phyloP scores from a whole-genome alignment of 2,888 invertebrate genomes.

The Microplitis manilae region DNA sequence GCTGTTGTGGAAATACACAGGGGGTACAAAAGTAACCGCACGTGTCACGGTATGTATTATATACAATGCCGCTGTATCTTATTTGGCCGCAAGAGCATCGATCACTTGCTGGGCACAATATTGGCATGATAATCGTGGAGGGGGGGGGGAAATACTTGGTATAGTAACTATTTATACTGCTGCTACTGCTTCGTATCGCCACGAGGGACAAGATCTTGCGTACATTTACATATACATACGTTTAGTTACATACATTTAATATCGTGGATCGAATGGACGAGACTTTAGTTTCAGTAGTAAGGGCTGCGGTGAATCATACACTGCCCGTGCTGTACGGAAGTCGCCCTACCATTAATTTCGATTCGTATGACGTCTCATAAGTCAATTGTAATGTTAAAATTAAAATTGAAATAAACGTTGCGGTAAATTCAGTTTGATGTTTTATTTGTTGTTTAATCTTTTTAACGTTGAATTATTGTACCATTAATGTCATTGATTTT shows the following conservation, averaged over 20 bases:
- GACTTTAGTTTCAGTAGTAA: slow-evolving; percentile 2
- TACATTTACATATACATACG: slow-evolving; percentile 17
- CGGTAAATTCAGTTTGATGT: slow-evolving; percentile 18
- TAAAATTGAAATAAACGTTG: slow-evolving; percentile 1
- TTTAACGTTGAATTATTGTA: slow-evolving; percentile 5
- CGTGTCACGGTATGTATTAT: slow-evolving; percentile 44
- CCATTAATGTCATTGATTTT: slow-evolving; percentile 2
- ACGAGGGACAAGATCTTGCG: slow-evolving; percentile 21
- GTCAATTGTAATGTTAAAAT: slow-evolving; percentile 8
- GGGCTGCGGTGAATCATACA: slow-evolving; percentile 38
- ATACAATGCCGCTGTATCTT: slow-evolving; percentile 32
- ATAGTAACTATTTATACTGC: background rate
- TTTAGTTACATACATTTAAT: slow-evolving; percentile 4
- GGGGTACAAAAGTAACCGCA: slow-evolving; percentile 36
- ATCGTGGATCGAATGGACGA: slow-evolving; percentile 27
- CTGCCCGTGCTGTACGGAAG: slow-evolving; percentile 19
- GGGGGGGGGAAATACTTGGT: slow-evolving; percentile 25
- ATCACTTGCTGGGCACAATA: slow-evolving; percentile 64
- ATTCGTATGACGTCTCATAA: slow-evolving; percentile 5
- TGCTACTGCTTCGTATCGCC: slow-evolving; percentile 2
- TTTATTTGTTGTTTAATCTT: slow-evolving; percentile 13
- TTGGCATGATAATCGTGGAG: slow-evolving; percentile 64
- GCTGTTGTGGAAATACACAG: background rate
- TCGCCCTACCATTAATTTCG: background rate
- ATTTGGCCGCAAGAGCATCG: slow-evolving; percentile 57